A percentile compares a stretch with the other conserved stretches of the same genome.
Conservation (phyloP, 2,888 invertebrate species). For the Villa cingulata region DNA sequence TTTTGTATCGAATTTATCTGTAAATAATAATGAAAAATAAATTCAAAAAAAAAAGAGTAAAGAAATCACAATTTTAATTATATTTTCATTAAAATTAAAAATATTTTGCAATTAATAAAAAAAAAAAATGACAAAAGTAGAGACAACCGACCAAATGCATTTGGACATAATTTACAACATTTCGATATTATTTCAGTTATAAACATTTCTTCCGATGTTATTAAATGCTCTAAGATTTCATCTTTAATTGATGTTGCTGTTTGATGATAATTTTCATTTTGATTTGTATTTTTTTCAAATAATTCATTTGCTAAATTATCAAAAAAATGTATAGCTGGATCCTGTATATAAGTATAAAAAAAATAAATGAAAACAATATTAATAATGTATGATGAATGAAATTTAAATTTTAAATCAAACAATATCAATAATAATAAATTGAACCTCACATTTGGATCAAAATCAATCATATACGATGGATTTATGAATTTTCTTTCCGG, state of each 20-base stretch:
- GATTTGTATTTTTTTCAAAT: conserved; percentile 8
- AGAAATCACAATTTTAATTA: too few species aligned
- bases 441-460: conserved; percentile 6
- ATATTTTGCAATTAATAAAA: too few species aligned
- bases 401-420: too few species aligned
- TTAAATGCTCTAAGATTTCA: conserved; percentile 49
- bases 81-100: too few species aligned
- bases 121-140: too few species aligned
- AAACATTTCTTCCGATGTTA: conserved; percentile 53
- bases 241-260: conserved; percentile 32
- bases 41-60: too few species aligned
- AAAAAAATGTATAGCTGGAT: conserved; percentile 14
- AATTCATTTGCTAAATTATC: conserved; percentile 15
- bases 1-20: conserved; percentile 9
- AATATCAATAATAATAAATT: too few species aligned
- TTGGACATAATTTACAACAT: conserved; percentile 15
- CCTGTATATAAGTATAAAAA: too few species aligned
- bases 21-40: neutral
- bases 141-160: conserved; percentile 7
- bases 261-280: conserved; percentile 14
- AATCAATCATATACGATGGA: conserved; percentile 2
- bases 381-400: too few species aligned
- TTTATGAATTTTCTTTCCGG: too few species aligned
- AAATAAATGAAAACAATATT: too few species aligned
- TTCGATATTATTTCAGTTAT: conserved; percentile 33